Evolutionary conservation across 2,797 vertebrate genomes (phyloP), one percentile per base, ranked within the genome.

Genomic region (Halcyon chelicuti): DNA sequence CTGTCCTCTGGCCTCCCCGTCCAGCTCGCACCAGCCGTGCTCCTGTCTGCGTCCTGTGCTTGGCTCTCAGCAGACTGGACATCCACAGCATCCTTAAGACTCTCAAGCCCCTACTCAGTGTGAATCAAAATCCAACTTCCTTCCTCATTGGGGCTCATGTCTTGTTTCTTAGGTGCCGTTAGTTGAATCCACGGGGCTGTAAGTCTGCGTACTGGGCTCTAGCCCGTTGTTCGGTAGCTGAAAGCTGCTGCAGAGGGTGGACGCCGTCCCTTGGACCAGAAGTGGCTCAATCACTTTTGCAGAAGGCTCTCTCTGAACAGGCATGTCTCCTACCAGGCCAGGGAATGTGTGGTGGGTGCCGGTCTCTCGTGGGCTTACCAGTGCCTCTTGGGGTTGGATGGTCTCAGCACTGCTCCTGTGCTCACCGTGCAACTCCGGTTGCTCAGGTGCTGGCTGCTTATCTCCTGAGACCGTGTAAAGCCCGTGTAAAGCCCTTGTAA

Each of bases 11-110:
- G n/a, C 21, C 44, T 54, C 39, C 63, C 22, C 33, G 51, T 60
- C 37, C 47, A 11, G 35, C 33, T 63, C 5, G 9, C 29, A 3
- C 46, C 9, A 10, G 4, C 47, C 1, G 0, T 2, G 2, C 29
- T 65, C 46, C 55, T 3, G 1, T 21, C 29, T n/a, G 77, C 40
- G 5, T 42, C 37, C 25, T 10, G n/a, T 6, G 65, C 33, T 39
- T 47, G 18, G 7, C 75, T 51, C 2, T 18, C 17, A 25, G 66
- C 62, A 62, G 40, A 23, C 0, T 1, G 52, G 37, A 73, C 31
- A 20, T 46, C 60, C 49, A 12, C 39, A 19, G 1, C 54, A 23
- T 33, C 39, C n/a, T 31, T 21, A n/a, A 51, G 46, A 31, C 40
- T 65, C 31, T 39, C 17, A n/a, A 40, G 26, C 18, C 25, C 12